phyloP scores from a whole-genome alignment of 2,797 vertebrate species.

The Ispidina lecontei region DNA sequence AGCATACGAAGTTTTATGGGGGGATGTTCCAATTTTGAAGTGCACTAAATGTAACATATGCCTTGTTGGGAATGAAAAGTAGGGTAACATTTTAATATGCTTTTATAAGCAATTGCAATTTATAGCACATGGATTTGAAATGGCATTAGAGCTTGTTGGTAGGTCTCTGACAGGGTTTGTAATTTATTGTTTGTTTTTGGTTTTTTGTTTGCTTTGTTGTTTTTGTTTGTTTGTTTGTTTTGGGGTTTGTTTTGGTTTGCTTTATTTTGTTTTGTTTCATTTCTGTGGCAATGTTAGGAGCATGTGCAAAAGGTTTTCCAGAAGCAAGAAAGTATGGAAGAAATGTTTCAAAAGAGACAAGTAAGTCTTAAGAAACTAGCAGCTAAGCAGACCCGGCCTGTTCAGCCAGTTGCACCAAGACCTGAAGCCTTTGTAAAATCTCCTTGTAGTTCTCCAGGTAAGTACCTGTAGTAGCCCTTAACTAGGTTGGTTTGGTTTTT shows the following conservation, averaged over 20 bases:
- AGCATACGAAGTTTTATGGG: neutral
- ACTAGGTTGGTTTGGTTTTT: neutral
- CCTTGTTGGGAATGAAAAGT: neutral
- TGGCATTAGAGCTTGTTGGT: neutral
- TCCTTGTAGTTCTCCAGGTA: conserved; percentile 88
- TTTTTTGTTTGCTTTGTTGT: too few relatives aligned
- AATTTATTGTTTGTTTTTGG: too few relatives aligned
- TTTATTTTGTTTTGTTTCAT: neutral
- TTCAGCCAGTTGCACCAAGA: conserved; percentile 95
- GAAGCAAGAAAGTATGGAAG: conserved; percentile 93
- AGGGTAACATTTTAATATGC: neutral
- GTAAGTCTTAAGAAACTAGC: conserved; percentile 95
- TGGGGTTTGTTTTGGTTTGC: too few relatives aligned
- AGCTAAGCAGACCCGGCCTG: conserved; percentile 94
- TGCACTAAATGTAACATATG: neutral
- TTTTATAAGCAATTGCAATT: neutral
- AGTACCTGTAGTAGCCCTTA: neutral
- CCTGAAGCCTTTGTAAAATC: conserved; percentile 93
- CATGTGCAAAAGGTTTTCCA: conserved; percentile 92
- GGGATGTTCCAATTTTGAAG: neutral
- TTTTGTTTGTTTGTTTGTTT: too few relatives aligned
- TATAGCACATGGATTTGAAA: neutral
- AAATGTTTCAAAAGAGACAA: conserved; percentile 95
- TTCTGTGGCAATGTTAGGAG: conserved; percentile 78
- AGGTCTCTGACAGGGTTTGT: neutral